phyloP scores from a whole-genome alignment of 1,140 invertebrate genomes.

The Aphis craccivora region DNA sequence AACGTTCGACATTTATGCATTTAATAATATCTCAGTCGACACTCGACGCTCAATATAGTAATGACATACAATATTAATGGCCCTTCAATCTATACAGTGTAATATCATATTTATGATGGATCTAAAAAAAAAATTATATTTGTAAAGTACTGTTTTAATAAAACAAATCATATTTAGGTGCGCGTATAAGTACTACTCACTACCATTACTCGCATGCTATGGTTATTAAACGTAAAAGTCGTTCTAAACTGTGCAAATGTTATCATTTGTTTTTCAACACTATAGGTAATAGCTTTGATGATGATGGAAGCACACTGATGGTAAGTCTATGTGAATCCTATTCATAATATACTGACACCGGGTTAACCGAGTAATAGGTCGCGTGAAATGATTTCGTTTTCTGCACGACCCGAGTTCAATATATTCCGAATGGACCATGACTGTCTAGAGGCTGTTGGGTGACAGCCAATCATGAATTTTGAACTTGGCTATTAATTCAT shows the following conservation, averaged over 20 bases:
- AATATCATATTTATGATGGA: neutral
- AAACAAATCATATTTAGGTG: neutral
- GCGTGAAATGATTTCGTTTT: constrained; percentile 34
- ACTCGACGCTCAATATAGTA: constrained; percentile 10
- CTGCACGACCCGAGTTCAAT: constrained; percentile 39
- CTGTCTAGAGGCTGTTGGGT: constrained; percentile 27
- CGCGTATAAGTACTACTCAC: neutral
- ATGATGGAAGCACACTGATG: constrained; percentile 47
- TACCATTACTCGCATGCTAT: neutral
- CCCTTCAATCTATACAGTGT: neutral
- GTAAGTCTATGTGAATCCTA: neutral
- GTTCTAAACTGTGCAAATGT: neutral
- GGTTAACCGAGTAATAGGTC: neutral
- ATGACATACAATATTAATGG: neutral
- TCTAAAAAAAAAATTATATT: neutral
- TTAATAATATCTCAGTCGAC: constrained; percentile 36
- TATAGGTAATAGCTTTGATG: neutral
- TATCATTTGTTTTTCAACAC: neutral
- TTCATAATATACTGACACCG: constrained; percentile 14
- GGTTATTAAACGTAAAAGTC: neutral
- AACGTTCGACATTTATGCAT: constrained; percentile 46
- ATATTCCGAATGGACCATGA: constrained; percentile 44
- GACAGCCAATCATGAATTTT: constrained; percentile 46
- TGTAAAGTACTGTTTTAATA: neutral
- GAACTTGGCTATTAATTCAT: constrained; percentile 54